Conservation (phyloP, 2,113 vertebrate species). For the Bos indicus region DNA sequence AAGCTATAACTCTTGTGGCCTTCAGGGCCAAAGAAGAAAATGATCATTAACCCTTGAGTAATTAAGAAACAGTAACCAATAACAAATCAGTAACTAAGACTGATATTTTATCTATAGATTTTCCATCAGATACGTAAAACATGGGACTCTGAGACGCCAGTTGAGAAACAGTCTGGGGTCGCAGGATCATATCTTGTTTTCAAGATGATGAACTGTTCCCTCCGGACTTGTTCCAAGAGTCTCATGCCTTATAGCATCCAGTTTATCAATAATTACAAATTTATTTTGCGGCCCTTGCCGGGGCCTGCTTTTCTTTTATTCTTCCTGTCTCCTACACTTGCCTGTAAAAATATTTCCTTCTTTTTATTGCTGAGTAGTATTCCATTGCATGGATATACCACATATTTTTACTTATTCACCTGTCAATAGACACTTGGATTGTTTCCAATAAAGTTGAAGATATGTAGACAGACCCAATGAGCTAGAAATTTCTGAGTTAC, state of each 20-base stretch:
- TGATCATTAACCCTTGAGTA: background rate
- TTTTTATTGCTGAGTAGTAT: background rate
- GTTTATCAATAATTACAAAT: background rate
- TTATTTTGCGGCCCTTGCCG: background rate
- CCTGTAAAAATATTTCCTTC: background rate
- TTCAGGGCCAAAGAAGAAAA: background rate
- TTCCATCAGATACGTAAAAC: background rate
- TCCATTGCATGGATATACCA: background rate
- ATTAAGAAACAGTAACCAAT: background rate
- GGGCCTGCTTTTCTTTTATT: background rate
- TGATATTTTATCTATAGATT: background rate
- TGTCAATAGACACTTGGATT: background rate
- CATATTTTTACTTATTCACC: background rate
- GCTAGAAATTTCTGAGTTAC: background rate
- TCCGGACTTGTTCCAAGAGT: background rate
- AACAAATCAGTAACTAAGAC: background rate
- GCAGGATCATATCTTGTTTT: background rate
- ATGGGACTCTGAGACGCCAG: background rate
- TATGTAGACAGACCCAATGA: background rate
- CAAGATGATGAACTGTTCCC: background rate
- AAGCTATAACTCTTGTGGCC: background rate
- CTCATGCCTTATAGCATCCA: background rate
- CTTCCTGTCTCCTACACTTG: background rate
- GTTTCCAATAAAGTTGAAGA: background rate
- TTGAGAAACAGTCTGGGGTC: background rate